Base-by-base conservation (phyloP, 2,888 invertebrate genomes). In the Epirrita christyi region DNA sequence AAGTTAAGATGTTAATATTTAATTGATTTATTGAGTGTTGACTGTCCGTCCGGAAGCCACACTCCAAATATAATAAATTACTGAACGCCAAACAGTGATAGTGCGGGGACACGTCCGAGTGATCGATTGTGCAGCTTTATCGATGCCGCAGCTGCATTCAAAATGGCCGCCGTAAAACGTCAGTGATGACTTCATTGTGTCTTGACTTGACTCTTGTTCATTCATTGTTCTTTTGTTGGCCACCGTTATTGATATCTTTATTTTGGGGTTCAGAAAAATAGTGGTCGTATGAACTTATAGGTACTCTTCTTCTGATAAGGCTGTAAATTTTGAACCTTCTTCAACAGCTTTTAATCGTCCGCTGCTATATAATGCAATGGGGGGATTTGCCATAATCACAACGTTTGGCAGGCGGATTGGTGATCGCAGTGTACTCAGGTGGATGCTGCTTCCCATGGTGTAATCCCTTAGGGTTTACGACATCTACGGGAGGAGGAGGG, bases 1-100 rank as follows among this genome's bases (percentile, higher is more conserved):
- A 49, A 67, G 76, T 72, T 71, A 73, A 81, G 82, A 86, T 80
- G 84, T 83, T 80, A 80, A 77, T 71, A 70, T 78, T 71, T 89
- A 88, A 88, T 88, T 87, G 89, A 88, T 89, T 88, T 88, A 89
- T 88, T 83, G 84, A 80, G 83, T 88, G 88, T 88, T 86, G 88
- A 88, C 87, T 75, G 81, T 81, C 81, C 75, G 75, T 83, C 87
- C 88, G 88, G 87, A 87, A 85, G 84, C 83, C 78, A 73, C 74
- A 78, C 77, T 79, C 77, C 80, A 83, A 84, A 85, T 84, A 84
- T 87, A 85, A 88, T 86, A 85, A 84, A 88, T 87, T 84, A 86
- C 76, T 75, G 81, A 76, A 73, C 79, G 78, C 67, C 65, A 67
- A 67, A 69, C 69, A 69, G 64, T 70, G 81, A 83, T 85, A 85